Percentiles rank a stretch among this genome's conserved stretches.
Conservation (phyloP, 1,140 invertebrate species). For the Drusus annulatus region DNA sequence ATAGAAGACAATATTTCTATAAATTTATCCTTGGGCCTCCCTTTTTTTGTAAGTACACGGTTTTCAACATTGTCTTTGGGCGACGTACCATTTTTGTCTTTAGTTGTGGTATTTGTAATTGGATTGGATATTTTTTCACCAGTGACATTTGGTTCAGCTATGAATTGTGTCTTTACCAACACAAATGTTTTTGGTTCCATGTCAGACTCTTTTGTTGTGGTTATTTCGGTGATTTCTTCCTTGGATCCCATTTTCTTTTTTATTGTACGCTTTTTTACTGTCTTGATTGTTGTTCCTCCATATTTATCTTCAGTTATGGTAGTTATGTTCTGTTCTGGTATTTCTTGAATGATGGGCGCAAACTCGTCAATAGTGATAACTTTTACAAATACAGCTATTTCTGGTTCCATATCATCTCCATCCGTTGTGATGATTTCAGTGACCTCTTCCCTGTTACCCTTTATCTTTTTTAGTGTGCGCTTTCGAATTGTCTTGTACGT, state of each 20-base stretch:
- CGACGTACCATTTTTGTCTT: not conserved
- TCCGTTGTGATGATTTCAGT: conserved; percentile 3
- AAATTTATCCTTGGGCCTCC: not conserved
- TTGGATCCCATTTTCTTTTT: conserved; percentile 63
- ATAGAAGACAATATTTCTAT: not conserved
- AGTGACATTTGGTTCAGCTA: conserved; percentile 20
- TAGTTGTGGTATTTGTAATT: not conserved
- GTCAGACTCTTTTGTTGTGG: conserved; percentile 63
- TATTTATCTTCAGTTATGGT: not conserved
- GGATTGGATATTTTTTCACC: not conserved
- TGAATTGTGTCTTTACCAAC: conserved; percentile 29
- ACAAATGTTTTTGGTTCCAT: conserved; percentile 61
- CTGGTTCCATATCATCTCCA: not conserved
- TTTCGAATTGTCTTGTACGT: not conserved
- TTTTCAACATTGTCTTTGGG: not conserved
- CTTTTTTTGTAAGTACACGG: not conserved
- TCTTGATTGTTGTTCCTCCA: conserved; percentile 3
- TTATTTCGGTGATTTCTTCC: conserved; percentile 59
- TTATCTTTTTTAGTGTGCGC: conserved; percentile 10
- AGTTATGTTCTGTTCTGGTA: conserved; percentile 55
- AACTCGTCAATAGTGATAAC: conserved; percentile 28
- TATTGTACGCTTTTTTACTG: conserved; percentile 60
- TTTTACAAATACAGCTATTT: not conserved
- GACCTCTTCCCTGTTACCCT: conserved; percentile 15
- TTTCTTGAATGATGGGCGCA: conserved; percentile 63